phyloP scores from a whole-genome alignment of 2,797 vertebrate genomes.

The Hoplostethus atlanticus region DNA sequence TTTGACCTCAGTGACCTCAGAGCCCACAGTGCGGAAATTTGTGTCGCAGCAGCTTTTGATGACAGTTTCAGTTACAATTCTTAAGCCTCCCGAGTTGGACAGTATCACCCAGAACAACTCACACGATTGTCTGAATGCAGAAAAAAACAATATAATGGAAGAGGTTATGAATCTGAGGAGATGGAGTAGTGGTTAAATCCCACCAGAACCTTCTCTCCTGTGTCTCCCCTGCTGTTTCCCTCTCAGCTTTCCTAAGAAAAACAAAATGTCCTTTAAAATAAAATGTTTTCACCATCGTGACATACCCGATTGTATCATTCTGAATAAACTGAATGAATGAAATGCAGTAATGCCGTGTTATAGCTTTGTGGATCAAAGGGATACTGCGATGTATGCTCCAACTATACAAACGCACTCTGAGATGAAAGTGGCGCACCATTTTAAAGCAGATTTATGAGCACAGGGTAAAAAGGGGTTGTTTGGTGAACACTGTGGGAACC shows the following conservation, averaged over 20 bases:
- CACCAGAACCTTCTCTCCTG: conserved; percentile 56
- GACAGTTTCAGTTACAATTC: conserved; percentile 19
- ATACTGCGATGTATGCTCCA: conserved; percentile 32
- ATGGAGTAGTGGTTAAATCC: conserved; percentile 46
- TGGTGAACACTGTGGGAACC: conserved; percentile 38
- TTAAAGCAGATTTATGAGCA: conserved; percentile 59
- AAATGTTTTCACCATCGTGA: neutral
- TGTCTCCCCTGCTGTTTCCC: conserved; percentile 36
- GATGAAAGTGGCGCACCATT: conserved; percentile 37
- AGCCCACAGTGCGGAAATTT: neutral
- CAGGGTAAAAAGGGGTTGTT: conserved; percentile 45
- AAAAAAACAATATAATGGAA: conserved; percentile 10
- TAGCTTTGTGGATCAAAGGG: conserved; percentile 25
- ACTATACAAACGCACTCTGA: conserved; percentile 46
- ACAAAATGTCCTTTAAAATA: conserved; percentile 5
- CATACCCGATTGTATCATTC: neutral
- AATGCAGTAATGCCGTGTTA: neutral
- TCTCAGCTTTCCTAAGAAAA: conserved; percentile 38
- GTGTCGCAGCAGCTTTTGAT: conserved; percentile 4
- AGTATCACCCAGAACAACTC: conserved; percentile 11
- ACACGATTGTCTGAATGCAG: conserved; percentile 4
- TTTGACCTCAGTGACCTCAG: neutral
- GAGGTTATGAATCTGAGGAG: conserved; percentile 52
- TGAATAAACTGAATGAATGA: conserved; percentile 6
- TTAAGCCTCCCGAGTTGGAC: conserved; percentile 6